Conservation (phyloP, 2,113 vertebrate genomes). For the Channa argus region DNA sequence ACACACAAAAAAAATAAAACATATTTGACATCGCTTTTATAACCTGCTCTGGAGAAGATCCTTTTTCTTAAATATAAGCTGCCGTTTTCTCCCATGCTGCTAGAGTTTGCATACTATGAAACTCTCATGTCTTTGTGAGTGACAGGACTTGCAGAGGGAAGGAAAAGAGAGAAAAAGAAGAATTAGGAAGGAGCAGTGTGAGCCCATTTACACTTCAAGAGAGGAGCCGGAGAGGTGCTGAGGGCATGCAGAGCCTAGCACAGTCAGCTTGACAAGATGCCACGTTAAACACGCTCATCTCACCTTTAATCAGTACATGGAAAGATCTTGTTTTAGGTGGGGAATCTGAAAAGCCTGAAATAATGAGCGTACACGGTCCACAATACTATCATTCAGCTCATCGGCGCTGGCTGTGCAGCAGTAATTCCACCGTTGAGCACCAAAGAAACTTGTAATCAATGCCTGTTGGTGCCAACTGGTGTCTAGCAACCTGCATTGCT, state of each 20-base stretch:
- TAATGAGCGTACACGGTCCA: constrained; percentile 64
- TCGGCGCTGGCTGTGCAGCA: constrained; percentile 35
- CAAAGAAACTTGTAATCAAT: constrained; percentile 68
- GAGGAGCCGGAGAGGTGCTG: constrained; percentile 67
- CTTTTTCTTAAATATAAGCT: constrained; percentile 19
- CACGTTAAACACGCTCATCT: constrained; percentile 72
- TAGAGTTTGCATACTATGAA: constrained; percentile 36
- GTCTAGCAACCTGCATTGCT: constrained; percentile 50
- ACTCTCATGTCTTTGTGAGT: constrained; percentile 62
- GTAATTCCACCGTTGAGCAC: constrained; percentile 51
- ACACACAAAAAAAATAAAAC: neutral
- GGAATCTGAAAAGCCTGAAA: constrained; percentile 56
- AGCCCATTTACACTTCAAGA: constrained; percentile 84
- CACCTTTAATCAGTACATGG: constrained; percentile 76
- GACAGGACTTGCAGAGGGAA: constrained; percentile 58
- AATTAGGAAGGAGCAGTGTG: constrained; percentile 57
- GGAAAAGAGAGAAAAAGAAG: constrained; percentile 32
- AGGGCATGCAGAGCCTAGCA: constrained; percentile 64
- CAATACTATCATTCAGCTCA: constrained; percentile 50
- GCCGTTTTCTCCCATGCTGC: constrained; percentile 17
- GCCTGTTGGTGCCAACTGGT: constrained; percentile 48
- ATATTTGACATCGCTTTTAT: constrained; percentile 16
- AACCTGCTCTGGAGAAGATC: constrained; percentile 6
- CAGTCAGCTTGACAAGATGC: constrained; percentile 68
- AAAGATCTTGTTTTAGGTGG: constrained; percentile 68